Percentiles rank a stretch among this genome's conserved stretches.
phyloP scores from a whole-genome alignment of 2,888 invertebrate species.

The Ferdinandea cuprea region DNA sequence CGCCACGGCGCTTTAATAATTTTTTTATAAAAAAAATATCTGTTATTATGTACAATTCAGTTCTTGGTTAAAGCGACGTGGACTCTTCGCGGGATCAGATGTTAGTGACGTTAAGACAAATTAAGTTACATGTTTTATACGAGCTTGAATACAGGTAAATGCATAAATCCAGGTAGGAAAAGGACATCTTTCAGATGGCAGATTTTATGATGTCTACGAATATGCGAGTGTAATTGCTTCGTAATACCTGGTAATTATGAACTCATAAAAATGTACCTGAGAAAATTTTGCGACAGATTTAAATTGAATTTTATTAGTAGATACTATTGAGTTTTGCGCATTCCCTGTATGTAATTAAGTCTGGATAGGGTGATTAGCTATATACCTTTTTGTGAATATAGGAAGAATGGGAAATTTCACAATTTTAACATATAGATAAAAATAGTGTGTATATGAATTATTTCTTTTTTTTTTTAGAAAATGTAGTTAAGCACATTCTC shows the following conservation, averaged over 20 bases:
- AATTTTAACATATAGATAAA: too few species aligned
- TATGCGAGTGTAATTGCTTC: constrained; percentile 3
- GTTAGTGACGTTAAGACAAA: not conserved
- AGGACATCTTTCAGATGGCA: not conserved
- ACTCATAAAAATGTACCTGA: not conserved
- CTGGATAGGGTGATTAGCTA: not conserved
- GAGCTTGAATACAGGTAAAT: not conserved
- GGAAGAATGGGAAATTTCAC: too few species aligned
- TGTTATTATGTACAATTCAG: not conserved
- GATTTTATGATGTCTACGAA: not conserved
- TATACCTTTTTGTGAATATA: too few species aligned
- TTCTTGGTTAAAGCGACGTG: not conserved
- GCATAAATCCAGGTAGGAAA: not conserved
- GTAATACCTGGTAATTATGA: constrained; percentile 16
- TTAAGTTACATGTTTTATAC: constrained; percentile 9
- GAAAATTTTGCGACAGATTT: not conserved
- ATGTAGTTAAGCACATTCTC: too few species aligned
- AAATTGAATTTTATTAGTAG: not conserved
- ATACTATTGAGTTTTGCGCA: not conserved
- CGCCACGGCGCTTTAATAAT: not conserved
- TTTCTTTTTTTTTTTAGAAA: too few species aligned
- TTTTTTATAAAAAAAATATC: too few species aligned
- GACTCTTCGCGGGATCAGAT: not conserved
- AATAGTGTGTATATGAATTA: too few species aligned
- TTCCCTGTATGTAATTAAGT: not conserved